A percentile compares a stretch with the other conserved stretches of the same genome.
Conservation (phyloP, 2,888 invertebrate genomes). For the Habrosyne pyritoides region DNA sequence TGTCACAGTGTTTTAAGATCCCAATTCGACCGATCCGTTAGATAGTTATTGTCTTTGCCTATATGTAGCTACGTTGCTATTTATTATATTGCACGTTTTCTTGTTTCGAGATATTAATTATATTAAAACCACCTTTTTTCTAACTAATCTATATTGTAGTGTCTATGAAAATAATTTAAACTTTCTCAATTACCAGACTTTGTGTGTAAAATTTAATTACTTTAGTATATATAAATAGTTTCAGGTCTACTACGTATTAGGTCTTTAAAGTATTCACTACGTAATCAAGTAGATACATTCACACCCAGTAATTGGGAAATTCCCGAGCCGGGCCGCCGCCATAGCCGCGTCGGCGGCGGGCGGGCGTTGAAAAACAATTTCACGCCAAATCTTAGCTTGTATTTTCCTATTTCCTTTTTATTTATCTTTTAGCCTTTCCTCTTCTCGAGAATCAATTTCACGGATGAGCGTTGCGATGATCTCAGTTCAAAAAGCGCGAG, state of each 20-base stretch:
- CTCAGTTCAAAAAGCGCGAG: slow-evolving; percentile 78
- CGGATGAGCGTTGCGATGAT: slow-evolving; percentile 83
- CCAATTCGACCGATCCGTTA: slow-evolving; percentile 75
- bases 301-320: slow-evolving; percentile 81
- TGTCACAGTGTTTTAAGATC: slow-evolving; percentile 85
- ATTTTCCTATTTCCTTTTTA: slow-evolving; percentile 84
- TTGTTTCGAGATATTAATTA: background rate
- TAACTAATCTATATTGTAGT: background rate
- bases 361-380: slow-evolving; percentile 82
- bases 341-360: slow-evolving; percentile 61
- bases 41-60: slow-evolving; percentile 51
- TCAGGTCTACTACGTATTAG: slow-evolving; percentile 15
- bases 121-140: too few relatives aligned
- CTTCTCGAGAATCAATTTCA: slow-evolving; percentile 83
- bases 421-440: slow-evolving; percentile 83
- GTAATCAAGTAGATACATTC: slow-evolving; percentile 78
- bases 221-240: slow-evolving; percentile 10
- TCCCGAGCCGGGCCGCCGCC: slow-evolving; percentile 70
- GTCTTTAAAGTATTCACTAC: slow-evolving; percentile 57
- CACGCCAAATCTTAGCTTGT: slow-evolving; percentile 84
- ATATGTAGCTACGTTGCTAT: slow-evolving; percentile 16
- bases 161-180: background rate
- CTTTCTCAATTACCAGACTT: background rate
- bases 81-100: background rate
- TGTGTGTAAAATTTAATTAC: slow-evolving; percentile 8